Evolutionary conservation across 2,888 invertebrate species (phyloP).

Genomic region (Coelogynopora nodosa): DNA sequence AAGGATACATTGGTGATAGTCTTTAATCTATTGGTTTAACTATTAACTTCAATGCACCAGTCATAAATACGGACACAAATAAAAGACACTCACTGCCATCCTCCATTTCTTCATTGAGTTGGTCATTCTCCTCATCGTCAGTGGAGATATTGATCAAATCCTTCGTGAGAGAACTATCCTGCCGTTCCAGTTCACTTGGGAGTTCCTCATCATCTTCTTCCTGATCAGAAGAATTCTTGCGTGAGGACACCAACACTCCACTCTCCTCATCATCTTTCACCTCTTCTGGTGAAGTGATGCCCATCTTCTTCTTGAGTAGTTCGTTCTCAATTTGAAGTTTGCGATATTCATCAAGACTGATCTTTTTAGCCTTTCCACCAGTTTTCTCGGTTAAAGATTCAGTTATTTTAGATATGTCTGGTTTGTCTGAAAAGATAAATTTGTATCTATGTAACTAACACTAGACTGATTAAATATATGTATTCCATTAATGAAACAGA

Average conservation of each 20-base stretch:
- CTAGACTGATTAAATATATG: no score
- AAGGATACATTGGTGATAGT: no score
- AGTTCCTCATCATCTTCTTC: not conserved
- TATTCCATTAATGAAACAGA: no score
- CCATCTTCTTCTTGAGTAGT: not conserved
- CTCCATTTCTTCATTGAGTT: not conserved
- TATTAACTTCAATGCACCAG: no score
- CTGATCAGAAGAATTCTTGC: not conserved
- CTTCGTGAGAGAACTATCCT: no score
- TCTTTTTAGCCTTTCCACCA: not conserved
- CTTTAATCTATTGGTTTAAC: no score
- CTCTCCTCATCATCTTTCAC: not conserved
- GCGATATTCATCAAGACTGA: not conserved
- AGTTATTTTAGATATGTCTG: no score
- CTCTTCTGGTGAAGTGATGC: not conserved
- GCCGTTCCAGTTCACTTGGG: not conserved
- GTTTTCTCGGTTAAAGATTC: no score
- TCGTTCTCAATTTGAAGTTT: not conserved
- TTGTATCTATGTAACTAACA: no score
- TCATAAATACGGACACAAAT: no score
- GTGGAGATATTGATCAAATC: not conserved
- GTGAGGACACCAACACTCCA: not conserved
- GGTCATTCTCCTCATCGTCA: not conserved
- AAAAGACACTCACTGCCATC: not conserved
- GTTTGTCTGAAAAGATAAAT: not conserved